A percentile compares a stretch with the other conserved stretches of the same genome.
Conservation (phyloP, 2,888 invertebrate species). For the Drosophila antonietae region DNA sequence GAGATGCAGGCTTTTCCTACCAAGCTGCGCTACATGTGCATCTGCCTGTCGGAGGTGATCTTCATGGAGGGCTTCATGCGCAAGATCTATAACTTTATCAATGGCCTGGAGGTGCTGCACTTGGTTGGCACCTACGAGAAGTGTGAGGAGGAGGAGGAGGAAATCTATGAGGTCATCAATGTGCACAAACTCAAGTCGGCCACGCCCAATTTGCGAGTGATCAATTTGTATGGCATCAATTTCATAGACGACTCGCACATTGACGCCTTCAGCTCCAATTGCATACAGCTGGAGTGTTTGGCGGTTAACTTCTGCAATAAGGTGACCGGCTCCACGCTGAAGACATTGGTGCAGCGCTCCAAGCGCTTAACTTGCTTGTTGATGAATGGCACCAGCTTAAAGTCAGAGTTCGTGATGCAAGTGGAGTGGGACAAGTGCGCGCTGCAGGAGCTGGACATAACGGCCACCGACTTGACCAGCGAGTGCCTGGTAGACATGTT, state of each 20-base stretch:
- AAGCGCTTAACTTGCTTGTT: slow-evolving; percentile 95
- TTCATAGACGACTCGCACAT: slow-evolving; percentile 99
- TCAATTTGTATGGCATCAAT: slow-evolving; percentile 99
- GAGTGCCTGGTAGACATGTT: slow-evolving; percentile 97
- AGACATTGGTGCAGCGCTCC: slow-evolving; percentile 96
- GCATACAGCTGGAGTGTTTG: slow-evolving; percentile 97
- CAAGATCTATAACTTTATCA: slow-evolving; percentile 99
- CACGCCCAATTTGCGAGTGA: slow-evolving; percentile 98
- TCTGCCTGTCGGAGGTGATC: slow-evolving; percentile 98
- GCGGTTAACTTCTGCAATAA: slow-evolving; percentile 99
- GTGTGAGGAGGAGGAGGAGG: slow-evolving; percentile 99
- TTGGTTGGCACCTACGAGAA: slow-evolving; percentile 99
- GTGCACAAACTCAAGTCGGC: slow-evolving; percentile 99
- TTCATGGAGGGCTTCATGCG: slow-evolving; percentile 99
- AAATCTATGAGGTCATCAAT: slow-evolving; percentile 99
- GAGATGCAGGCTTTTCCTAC: slow-evolving; percentile 99
- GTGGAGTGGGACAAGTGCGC: slow-evolving; percentile 99
- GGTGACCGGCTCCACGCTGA: slow-evolving; percentile 97
- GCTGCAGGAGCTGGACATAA: slow-evolving; percentile 97
- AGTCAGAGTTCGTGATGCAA: slow-evolving; percentile 96
- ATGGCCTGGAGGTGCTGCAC: slow-evolving; percentile 97
- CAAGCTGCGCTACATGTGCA: slow-evolving; percentile 96
- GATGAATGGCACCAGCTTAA: slow-evolving; percentile 98
- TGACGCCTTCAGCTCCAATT: slow-evolving; percentile 98
- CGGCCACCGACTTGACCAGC: slow-evolving; percentile 97